phyloP scores from a whole-genome alignment of 2,797 vertebrate species.

The Corythornis leucogaster region DNA sequence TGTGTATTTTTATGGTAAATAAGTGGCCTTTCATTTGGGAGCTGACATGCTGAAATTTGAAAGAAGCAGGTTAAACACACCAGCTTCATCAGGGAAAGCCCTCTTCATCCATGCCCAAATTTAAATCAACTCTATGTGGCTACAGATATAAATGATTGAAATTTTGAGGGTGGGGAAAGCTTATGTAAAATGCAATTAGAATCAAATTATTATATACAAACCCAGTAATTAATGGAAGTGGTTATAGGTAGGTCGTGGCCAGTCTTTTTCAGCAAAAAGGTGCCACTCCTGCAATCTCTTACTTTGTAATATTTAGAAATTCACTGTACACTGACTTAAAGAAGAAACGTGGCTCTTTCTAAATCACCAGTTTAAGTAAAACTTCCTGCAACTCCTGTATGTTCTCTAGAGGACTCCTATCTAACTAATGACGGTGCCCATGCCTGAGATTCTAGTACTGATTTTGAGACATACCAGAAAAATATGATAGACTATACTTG shows the following conservation, averaged over 20 bases:
- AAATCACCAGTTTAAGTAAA: not conserved
- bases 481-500: not conserved
- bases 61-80: not conserved
- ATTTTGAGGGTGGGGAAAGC: not conserved
- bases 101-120: not conserved
- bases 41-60: not conserved
- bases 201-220: not conserved
- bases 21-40: not conserved
- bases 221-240: not conserved
- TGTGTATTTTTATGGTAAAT: not conserved
- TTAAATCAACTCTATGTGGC: not conserved
- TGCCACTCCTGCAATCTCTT: not conserved
- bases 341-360: not conserved
- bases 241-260: not conserved
- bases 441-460: not conserved
- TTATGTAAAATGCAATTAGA: not conserved
- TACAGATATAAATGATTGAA: not conserved
- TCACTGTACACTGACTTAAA: not conserved
- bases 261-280: not conserved
- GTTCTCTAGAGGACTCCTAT: conserved; percentile 24
- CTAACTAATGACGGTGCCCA: not conserved
- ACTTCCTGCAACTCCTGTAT: not conserved
- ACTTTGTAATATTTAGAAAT: not conserved
- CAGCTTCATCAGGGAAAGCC: not conserved
- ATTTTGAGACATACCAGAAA: not conserved